Evolutionary conservation across 1,140 invertebrate genomes (phyloP).

Genomic region (Drosophila tropicalis): DNA sequence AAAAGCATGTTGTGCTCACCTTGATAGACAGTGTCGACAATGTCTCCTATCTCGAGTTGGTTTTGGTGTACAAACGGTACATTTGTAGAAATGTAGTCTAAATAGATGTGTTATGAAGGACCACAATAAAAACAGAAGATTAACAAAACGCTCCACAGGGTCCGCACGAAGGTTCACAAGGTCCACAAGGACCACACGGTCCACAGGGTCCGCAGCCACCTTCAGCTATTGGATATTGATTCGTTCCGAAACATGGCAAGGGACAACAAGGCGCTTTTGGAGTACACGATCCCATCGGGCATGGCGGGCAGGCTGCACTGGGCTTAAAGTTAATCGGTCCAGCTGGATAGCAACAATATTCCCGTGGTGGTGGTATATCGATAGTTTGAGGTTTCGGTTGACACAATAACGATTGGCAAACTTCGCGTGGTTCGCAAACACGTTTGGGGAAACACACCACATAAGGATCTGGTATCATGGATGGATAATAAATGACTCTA

Average conservation of each 20-base stretch:
- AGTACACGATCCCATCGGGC: conserved; percentile 52
- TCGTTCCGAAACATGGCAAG: conserved; percentile 61
- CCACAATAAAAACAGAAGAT: conserved; percentile 18
- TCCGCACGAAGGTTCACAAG: conserved; percentile 54
- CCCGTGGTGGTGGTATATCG: conserved; percentile 63
- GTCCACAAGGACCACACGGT: conserved; percentile 62
- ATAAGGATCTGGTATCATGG: conserved; percentile 69
- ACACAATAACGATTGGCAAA: conserved; percentile 68
- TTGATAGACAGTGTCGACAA: conserved; percentile 34
- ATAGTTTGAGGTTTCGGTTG: conserved; percentile 71
- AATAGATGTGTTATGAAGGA: conserved; percentile 38
- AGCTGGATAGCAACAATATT: conserved; percentile 69
- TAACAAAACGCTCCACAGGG: conserved; percentile 42
- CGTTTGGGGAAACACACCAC: conserved; percentile 69
- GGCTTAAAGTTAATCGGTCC: conserved; percentile 64
- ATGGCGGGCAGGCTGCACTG: conserved; percentile 58
- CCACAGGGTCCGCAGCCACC: conserved; percentile 50
- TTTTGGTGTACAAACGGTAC: conserved; percentile 38
- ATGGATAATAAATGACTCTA: conserved; percentile 63
- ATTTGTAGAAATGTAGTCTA: too few species aligned
- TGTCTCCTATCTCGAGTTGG: conserved; percentile 40
- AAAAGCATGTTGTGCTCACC: conserved; percentile 51
- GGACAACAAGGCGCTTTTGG: conserved; percentile 51
- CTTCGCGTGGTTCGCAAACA: conserved; percentile 65
- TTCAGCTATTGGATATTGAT: conserved; percentile 59